phyloP scores from a whole-genome alignment of 2,797 vertebrate genomes.

The Erithacus rubecula region DNA sequence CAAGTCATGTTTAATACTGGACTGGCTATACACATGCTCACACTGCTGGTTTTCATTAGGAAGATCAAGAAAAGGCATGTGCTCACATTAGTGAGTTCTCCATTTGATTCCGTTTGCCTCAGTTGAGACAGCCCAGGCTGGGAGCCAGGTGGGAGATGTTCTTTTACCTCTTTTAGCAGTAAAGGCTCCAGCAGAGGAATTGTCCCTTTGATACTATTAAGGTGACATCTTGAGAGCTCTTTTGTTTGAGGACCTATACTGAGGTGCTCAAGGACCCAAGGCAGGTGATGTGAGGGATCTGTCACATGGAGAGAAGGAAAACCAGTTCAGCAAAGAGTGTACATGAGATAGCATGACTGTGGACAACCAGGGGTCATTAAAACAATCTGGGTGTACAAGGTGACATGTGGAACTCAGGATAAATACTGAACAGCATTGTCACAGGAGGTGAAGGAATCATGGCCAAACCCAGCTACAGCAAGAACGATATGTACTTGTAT shows the following conservation, averaged over 20 bases:
- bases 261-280: not conserved
- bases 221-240: not conserved
- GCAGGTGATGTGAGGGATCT: not conserved
- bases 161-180: not conserved
- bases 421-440: not conserved
- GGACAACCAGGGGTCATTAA: not conserved
- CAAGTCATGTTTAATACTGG: not conserved
- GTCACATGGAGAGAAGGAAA: not conserved
- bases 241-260: not conserved
- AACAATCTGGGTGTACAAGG: not conserved
- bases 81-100: not conserved
- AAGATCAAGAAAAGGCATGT: slow-evolving; percentile 9
- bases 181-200: not conserved
- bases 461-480: not conserved
- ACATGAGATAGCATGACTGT: not conserved
- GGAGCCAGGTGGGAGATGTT: not conserved
- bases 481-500: not conserved
- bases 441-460: accelerated
- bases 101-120: not conserved
- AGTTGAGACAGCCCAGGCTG: not conserved
- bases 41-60: not conserved
- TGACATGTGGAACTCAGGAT: not conserved
- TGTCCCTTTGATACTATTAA: accelerated
- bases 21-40: not conserved
- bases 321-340: not conserved